Percentiles rank a stretch among this genome's conserved stretches.
Conservation (phyloP, 2,797 vertebrate genomes). For the Anisognathus igniventris region DNA sequence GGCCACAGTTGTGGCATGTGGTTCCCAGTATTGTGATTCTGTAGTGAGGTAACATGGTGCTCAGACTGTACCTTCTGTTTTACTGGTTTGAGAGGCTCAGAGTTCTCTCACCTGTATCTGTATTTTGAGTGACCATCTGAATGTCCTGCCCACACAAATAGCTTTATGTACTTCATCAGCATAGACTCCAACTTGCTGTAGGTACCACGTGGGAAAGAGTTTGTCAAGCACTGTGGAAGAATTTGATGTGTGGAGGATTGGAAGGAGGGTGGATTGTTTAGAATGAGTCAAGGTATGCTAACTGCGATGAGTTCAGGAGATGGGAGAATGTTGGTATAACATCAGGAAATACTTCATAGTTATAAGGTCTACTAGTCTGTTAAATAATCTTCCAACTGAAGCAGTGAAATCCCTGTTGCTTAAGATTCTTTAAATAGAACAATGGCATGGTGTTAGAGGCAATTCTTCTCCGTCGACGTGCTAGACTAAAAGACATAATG, state of each 20-base stretch:
- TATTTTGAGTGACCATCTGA: not conserved
- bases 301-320: not conserved
- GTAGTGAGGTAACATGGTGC: fast-evolving
- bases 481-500: not conserved
- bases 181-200: not conserved
- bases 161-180: not conserved
- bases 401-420: not conserved
- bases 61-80: not conserved
- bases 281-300: not conserved
- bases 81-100: not conserved
- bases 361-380: not conserved
- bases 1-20: not conserved
- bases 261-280: not conserved
- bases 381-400: conserved; percentile 19
- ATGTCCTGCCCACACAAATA: not conserved
- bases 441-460: not conserved
- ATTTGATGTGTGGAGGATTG: not conserved
- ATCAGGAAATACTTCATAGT: not conserved
- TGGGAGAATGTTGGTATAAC: not conserved
- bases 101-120: not conserved
- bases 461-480: not conserved
- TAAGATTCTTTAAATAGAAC: conserved; percentile 28
- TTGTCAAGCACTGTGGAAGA: not conserved
- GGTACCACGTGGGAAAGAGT: not conserved
- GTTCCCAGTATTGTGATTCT: not conserved